Conservation (phyloP, 1,140 invertebrate genomes). For the Rhizoglyphus robini region DNA sequence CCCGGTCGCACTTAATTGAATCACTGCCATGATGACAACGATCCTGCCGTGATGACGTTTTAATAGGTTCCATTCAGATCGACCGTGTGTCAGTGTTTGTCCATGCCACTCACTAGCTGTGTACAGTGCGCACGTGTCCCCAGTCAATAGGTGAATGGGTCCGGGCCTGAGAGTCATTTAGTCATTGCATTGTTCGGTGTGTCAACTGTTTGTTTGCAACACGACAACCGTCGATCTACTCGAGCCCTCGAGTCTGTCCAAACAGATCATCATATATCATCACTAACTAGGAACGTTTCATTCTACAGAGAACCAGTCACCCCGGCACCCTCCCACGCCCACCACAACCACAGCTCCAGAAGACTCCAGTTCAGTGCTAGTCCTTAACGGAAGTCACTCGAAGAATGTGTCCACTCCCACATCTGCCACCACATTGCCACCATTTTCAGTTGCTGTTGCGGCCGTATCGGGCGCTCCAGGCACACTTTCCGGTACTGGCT, state of each 20-base stretch:
- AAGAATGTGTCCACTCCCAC: slow-evolving; percentile 2
- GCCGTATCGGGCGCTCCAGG: background rate
- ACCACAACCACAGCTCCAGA: background rate
- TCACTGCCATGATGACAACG: background rate
- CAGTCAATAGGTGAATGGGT: background rate
- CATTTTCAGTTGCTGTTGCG: slow-evolving; percentile 4
- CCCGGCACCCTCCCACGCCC: background rate
- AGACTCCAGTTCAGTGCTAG: background rate
- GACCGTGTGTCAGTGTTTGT: no score
- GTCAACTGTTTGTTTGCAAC: background rate
- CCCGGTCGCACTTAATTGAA: background rate
- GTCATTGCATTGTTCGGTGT: background rate
- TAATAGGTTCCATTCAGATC: background rate
- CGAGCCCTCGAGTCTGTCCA: background rate
- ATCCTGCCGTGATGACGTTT: slow-evolving; percentile 6
- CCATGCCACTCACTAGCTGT: no score
- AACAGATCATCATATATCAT: background rate
- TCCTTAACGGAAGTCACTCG: background rate
- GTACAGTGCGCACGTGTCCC: background rate
- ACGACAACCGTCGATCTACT: background rate
- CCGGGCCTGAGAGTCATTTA: slow-evolving; percentile 5
- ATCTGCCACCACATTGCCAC: background rate
- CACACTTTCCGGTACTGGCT: background rate
- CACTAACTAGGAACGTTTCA: background rate
- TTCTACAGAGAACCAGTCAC: background rate